Percentiles rank a stretch among this genome's conserved stretches.
phyloP scores from a whole-genome alignment of 2,888 invertebrate genomes.

The Notodonta ziczac region DNA sequence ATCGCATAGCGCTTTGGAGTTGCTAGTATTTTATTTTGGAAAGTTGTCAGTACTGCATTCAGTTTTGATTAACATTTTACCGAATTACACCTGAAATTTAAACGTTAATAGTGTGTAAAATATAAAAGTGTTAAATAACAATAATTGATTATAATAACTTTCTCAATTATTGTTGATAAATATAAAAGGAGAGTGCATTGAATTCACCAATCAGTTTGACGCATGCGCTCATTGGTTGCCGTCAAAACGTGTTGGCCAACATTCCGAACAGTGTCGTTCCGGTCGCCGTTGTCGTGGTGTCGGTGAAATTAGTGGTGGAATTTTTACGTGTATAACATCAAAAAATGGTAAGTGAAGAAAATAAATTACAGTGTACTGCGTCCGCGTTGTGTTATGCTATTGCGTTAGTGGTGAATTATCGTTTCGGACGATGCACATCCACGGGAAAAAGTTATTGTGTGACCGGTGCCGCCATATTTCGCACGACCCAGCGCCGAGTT shows the following conservation, averaged over 20 bases:
- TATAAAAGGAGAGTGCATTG: conserved; percentile 56
- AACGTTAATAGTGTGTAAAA: conserved; percentile 8
- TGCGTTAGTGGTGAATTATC: conserved; percentile 48
- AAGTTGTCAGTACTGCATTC: conserved; percentile 54
- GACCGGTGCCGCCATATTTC: conserved; percentile 84
- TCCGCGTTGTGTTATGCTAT: conserved; percentile 60
- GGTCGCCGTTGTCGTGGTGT: conserved; percentile 82
- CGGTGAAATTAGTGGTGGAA: conserved; percentile 81
- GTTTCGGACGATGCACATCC: conserved; percentile 57
- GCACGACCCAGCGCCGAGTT: conserved; percentile 76
- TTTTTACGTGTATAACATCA: conserved; percentile 83
- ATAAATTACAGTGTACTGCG: conserved; percentile 68
- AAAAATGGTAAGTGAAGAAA: conserved; percentile 83
- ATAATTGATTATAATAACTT: conserved; percentile 19
- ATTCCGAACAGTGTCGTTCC: conserved; percentile 81
- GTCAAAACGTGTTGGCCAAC: conserved; percentile 74
- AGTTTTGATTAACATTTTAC: conserved; percentile 1
- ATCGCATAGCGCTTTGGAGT: conserved; percentile 49
- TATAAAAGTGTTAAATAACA: conserved; percentile 2
- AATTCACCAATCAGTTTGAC: conserved; percentile 69
- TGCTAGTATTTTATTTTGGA: conserved; percentile 49
- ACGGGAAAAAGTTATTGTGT: conserved; percentile 58
- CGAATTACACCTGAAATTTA: background rate
- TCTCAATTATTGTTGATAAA: conserved; percentile 17
- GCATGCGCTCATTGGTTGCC: conserved; percentile 81